A percentile compares a stretch with the other conserved stretches of the same genome.
Conservation (phyloP, 2,113 vertebrate genomes). For the Gymnocephalus cernua region DNA sequence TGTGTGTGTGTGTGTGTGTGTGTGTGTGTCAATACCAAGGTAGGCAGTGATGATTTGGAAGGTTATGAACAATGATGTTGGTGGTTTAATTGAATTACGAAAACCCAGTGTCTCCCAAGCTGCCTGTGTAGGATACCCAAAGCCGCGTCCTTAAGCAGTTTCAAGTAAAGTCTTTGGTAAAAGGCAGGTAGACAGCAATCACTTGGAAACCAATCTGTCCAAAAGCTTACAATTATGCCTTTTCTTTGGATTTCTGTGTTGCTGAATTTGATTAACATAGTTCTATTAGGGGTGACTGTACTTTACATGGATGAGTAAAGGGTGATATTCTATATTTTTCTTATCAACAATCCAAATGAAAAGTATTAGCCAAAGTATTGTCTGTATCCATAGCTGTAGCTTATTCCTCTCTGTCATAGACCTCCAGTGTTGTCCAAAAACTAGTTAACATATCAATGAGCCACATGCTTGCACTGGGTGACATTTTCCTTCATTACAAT, state of each 20-base stretch:
- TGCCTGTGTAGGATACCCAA: background rate
- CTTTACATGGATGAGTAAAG: background rate
- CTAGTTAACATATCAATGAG: background rate
- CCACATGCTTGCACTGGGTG: background rate
- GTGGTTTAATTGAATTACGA: background rate
- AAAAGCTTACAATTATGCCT: background rate
- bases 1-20: background rate
- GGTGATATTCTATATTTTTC: no score
- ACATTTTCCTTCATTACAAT: background rate
- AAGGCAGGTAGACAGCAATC: background rate
- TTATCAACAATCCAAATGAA: no score
- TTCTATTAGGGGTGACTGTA: background rate
- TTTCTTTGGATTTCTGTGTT: background rate
- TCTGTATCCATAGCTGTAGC: background rate
- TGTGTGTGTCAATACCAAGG: background rate
- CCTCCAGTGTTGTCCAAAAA: background rate
- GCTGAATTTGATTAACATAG: background rate
- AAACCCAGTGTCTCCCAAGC: conserved; percentile 4
- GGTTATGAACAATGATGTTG: background rate
- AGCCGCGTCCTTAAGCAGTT: background rate
- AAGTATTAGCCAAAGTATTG: background rate
- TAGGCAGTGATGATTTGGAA: background rate
- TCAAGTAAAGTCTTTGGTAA: background rate
- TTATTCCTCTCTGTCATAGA: background rate
- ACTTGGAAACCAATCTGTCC: background rate